A percentile compares a stretch with the other conserved stretches of the same genome.
Conservation (phyloP, 2,888 invertebrate species). For the Eutolmus rufibarbis region DNA sequence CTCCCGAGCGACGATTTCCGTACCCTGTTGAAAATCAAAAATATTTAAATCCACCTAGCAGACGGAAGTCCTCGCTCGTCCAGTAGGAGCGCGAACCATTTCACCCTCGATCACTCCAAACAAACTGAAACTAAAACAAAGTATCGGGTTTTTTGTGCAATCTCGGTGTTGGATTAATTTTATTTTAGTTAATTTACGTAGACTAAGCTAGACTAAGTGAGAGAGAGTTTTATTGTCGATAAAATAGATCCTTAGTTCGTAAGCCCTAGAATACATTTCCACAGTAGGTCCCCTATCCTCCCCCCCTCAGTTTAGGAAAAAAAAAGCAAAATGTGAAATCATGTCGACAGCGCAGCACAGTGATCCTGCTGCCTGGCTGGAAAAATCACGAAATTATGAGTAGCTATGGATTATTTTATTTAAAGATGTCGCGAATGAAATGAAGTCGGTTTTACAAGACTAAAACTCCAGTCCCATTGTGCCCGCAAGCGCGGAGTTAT, state of each 20-base stretch:
- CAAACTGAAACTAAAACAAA: conserved; percentile 42
- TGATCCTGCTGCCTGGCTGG: neutral
- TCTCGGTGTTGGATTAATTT: conserved; percentile 70
- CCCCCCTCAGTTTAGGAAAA: neutral
- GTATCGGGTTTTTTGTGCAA: conserved; percentile 84
- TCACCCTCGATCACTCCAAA: conserved; percentile 19
- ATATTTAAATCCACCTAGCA: neutral
- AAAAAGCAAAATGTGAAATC: neutral
- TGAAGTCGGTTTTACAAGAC: neutral
- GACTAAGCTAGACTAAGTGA: conserved; percentile 1
- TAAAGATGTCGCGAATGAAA: neutral
- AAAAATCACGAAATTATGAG: neutral
- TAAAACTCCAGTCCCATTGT: neutral
- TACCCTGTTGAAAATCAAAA: neutral
- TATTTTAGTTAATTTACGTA: conserved; percentile 13
- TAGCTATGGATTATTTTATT: conserved; percentile 15
- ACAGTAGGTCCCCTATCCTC: neutral
- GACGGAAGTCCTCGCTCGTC: neutral
- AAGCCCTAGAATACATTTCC: neutral
- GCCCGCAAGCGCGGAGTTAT: neutral
- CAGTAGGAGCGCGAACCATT: neutral
- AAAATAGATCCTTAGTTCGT: conserved; percentile 3
- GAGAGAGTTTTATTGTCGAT: conserved; percentile 38
- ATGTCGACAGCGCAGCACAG: neutral
- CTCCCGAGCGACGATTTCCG: neutral